phyloP scores from a whole-genome alignment of 2,888 invertebrate genomes.

The Drosophila sordidapex region DNA sequence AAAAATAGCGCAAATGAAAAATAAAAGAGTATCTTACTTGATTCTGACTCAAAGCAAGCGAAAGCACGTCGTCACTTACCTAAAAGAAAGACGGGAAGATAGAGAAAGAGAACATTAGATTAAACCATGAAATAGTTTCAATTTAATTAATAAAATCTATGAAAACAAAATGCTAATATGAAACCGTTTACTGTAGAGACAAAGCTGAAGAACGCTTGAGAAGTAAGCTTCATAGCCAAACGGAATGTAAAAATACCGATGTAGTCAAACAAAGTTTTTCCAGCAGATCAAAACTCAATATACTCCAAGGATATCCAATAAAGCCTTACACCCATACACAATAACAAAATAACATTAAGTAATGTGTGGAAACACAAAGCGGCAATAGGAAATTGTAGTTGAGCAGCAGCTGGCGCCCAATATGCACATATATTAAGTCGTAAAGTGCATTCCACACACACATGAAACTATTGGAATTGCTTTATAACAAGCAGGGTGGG shows the following conservation, averaged over 20 bases:
- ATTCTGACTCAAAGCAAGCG: conserved; percentile 82
- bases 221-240: background rate
- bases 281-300: conserved; percentile 9
- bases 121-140: background rate
- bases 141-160: no score
- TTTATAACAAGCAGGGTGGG: conserved; percentile 43
- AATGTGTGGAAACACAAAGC: conserved; percentile 25
- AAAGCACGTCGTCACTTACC: conserved; percentile 83
- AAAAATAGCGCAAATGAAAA: conserved; percentile 4
- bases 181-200: background rate
- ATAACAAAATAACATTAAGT: conserved; percentile 14
- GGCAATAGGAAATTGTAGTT: conserved; percentile 40
- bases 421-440: conserved; percentile 55
- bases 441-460: conserved; percentile 57
- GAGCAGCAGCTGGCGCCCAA: conserved; percentile 55
- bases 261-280: background rate
- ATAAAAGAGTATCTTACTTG: conserved; percentile 74
- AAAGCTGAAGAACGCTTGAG: background rate
- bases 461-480: conserved; percentile 67
- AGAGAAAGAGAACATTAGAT: conserved; percentile 5
- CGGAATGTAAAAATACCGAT: background rate
- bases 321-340: conserved; percentile 1
- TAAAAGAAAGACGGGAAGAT: conserved; percentile 50
- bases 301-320: conserved; percentile 12
- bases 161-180: background rate